A percentile compares a stretch with the other conserved stretches of the same genome.
Evolutionary conservation across 1,140 invertebrate genomes (phyloP).

Genomic region (Drosophila arizonae): DNA sequence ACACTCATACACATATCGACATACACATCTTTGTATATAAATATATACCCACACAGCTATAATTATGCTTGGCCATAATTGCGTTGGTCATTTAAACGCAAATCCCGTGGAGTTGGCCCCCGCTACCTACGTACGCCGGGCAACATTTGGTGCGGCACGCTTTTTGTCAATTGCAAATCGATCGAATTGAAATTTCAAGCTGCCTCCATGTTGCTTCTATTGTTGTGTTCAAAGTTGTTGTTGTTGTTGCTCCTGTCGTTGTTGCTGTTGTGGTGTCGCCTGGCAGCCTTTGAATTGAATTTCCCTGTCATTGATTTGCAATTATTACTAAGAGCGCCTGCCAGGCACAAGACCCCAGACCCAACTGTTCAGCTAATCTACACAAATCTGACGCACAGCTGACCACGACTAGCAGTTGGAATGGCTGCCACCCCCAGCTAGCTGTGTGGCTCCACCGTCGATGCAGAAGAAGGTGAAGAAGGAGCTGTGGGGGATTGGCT

Average conservation of each 20-base stretch:
- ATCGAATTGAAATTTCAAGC: slow-evolving; percentile 61
- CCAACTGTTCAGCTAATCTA: slow-evolving; percentile 47
- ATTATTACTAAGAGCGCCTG: slow-evolving; percentile 59
- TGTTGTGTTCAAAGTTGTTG: slow-evolving; percentile 1
- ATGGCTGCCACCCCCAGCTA: slow-evolving; percentile 22
- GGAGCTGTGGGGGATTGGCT: neutral
- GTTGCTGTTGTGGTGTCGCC: slow-evolving; percentile 41
- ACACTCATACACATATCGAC: neutral
- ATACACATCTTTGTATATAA: neutral
- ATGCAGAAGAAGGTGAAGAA: neutral
- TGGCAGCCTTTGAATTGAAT: slow-evolving; percentile 55
- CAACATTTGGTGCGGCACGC: slow-evolving; percentile 37
- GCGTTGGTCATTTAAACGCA: slow-evolving; percentile 66
- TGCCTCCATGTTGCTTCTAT: slow-evolving; percentile 7
- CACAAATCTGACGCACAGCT: slow-evolving; percentile 41
- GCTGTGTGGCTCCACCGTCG: neutral
- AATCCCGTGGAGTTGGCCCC: slow-evolving; percentile 29
- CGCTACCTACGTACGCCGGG: slow-evolving; percentile 1
- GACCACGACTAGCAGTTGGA: slow-evolving; percentile 15
- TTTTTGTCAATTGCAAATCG: slow-evolving; percentile 60
- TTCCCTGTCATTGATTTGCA: slow-evolving; percentile 71
- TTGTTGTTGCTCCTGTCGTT: slow-evolving; percentile 11
- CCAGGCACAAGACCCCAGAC: slow-evolving; percentile 19
- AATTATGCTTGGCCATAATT: slow-evolving; percentile 64
- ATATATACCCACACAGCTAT: slow-evolving; percentile 15